These are phyloP conservation scores for Bradysia coprophila DNA, from an alignment of 1,140 invertebrate species.

Conservation along the genomic window DNA sequence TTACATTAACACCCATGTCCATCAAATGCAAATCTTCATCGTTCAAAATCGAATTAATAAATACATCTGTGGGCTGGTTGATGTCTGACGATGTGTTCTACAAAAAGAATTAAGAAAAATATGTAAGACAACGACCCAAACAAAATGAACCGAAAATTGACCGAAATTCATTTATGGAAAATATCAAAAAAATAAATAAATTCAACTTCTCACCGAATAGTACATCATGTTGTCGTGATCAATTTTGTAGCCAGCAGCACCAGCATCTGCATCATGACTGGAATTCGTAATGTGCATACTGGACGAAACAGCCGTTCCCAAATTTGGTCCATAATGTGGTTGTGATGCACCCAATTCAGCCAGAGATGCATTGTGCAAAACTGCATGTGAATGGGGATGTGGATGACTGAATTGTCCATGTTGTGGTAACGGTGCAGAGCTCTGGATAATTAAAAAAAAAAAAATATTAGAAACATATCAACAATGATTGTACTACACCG, in stretches of 20 bases:
- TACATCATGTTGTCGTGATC: slow-evolving; percentile 30
- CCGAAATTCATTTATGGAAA: no score
- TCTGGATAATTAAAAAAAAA: slow-evolving; percentile 1
- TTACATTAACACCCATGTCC: slow-evolving; percentile 77
- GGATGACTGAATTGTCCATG: slow-evolving; percentile 29
- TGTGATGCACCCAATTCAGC: slow-evolving; percentile 16
- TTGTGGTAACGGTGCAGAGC: slow-evolving; percentile 15
- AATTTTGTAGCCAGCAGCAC: slow-evolving; percentile 26
- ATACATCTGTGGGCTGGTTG: slow-evolving; percentile 60
- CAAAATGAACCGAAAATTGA: no score
- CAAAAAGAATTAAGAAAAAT: slow-evolving; percentile 4
- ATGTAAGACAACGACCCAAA: no score
- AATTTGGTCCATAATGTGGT: slow-evolving; percentile 38
- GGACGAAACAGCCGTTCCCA: slow-evolving; percentile 57
- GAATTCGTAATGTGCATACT: slow-evolving; percentile 39
- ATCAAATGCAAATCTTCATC: slow-evolving; percentile 75
- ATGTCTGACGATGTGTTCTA: slow-evolving; percentile 39
- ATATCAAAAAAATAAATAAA: no score
- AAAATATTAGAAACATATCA: neutral
- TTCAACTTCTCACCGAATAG: slow-evolving; percentile 27
- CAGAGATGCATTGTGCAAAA: slow-evolving; percentile 16
- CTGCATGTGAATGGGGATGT: slow-evolving; percentile 14
- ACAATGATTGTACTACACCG: neutral
- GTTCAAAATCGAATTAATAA: slow-evolving; percentile 67
- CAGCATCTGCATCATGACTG: slow-evolving; percentile 24